These are phyloP conservation scores for Python bivittatus DNA, from an alignment of 2,113 vertebrate species.

Conservation along the genomic window DNA sequence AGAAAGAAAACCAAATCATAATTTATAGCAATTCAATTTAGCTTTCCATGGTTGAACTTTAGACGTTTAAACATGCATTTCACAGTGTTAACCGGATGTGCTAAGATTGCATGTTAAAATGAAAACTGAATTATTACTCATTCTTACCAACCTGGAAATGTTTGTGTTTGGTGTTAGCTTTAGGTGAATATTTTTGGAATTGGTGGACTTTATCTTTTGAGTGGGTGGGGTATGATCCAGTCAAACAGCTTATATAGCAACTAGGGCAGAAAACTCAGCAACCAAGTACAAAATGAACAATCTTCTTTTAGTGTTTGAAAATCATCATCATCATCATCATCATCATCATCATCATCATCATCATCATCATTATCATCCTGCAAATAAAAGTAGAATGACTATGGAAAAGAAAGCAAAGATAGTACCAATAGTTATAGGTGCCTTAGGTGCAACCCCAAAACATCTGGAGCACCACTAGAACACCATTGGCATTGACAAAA, in stretches of 20 bases:
- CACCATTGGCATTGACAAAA: no score
- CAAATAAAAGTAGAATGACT: no score
- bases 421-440: no score
- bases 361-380: no score
- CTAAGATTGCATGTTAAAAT: background rate
- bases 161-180: conserved; percentile 12
- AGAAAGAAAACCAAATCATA: background rate
- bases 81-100: background rate
- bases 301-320: background rate
- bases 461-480: no score
- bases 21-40: background rate
- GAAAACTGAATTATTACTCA: background rate
- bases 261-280: background rate
- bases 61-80: background rate
- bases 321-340: no score
- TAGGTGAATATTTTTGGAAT: conserved; percentile 19
- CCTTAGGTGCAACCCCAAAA: no score
- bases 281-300: background rate
- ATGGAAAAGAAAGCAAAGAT: no score
- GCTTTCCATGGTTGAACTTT: background rate
- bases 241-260: conserved; percentile 14
- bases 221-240: background rate
- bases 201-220: no score
- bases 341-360: no score
- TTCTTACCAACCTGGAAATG: background rate